Base-by-base conservation (phyloP, 2,797 vertebrate species). In the Notolepis coatsorum region DNA sequence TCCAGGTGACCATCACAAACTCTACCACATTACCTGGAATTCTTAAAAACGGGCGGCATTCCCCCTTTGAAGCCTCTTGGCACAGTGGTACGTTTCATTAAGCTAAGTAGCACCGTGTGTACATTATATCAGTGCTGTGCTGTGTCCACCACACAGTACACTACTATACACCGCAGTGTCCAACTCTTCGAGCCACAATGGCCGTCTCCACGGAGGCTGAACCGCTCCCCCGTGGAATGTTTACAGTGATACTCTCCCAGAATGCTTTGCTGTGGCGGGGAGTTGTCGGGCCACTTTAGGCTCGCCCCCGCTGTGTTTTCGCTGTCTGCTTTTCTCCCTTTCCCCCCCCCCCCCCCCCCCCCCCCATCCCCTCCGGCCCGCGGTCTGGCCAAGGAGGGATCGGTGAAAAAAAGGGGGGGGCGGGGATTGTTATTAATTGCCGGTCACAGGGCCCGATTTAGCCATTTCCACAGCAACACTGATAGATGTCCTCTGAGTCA, bases 201-300 rank as follows among this genome's bases (percentile, higher is more conserved):
- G 80, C 71, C 55, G 47, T 86, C 77, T 84, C 87, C 77, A 5
- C 2, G 88, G 62, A 75, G 5, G 64, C 56, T 68, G 64, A 80
- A 43, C 47, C 28, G 64, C 50, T 50, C 75, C 4, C n/a, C 69
- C 54, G 68, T 67, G 91, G 87, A 87, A 90, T 90, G 66, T 90
- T 88, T 88, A 85, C 82, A 65, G 76, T 77, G 81, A 74, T 81
- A 77, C 73, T 78, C 81, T 69, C 68, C 71, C 79, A 89, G 73
- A 82, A 83, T 85, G 66, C 84, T 60, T 61, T 70, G 80, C 79
- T 58, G n/a, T n/a, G 48, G 62, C 66, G 30, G 46, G 55, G 18
- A 59, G 71, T 65, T 59, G 65, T 15, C 53, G 35, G 21, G 37
- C 58, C 48, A 0, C n/a, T 51, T 47, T 47, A 5, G 70, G 68